Conservation (phyloP, 2,888 invertebrate genomes). For the Phengaris arion region DNA sequence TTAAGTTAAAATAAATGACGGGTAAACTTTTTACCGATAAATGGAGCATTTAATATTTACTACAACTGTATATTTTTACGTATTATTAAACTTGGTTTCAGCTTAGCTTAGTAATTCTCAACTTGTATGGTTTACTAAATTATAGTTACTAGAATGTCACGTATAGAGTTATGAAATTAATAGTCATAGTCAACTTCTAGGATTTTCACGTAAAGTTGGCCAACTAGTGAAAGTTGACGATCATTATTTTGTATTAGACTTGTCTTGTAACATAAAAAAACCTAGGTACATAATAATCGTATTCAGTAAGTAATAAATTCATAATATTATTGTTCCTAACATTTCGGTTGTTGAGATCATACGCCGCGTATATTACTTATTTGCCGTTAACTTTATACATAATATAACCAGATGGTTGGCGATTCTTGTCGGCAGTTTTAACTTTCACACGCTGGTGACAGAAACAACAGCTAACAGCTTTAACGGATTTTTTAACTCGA, state of each 20-base stretch:
- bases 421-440: not conserved
- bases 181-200: no score
- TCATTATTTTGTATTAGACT: no score
- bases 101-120: no score
- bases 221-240: no score
- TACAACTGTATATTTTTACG: not conserved
- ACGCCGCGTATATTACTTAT: not conserved
- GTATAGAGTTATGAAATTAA: no score
- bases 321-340: no score
- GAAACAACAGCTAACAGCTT: conserved; percentile 16
- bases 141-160: no score
- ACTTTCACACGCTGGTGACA: conserved; percentile 9
- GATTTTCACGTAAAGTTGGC: no score
- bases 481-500: not conserved
- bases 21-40: not conserved
- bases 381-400: not conserved
- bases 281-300: no score
- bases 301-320: no score
- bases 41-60: not conserved
- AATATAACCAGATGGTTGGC: not conserved
- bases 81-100: not conserved
- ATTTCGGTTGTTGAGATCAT: not conserved
- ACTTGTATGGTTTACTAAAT: no score
- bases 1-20: not conserved
- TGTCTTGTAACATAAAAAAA: no score